A percentile compares a stretch with the other conserved stretches of the same genome.
phyloP scores from a whole-genome alignment of 2,797 vertebrate genomes.

The Picus viridis region DNA sequence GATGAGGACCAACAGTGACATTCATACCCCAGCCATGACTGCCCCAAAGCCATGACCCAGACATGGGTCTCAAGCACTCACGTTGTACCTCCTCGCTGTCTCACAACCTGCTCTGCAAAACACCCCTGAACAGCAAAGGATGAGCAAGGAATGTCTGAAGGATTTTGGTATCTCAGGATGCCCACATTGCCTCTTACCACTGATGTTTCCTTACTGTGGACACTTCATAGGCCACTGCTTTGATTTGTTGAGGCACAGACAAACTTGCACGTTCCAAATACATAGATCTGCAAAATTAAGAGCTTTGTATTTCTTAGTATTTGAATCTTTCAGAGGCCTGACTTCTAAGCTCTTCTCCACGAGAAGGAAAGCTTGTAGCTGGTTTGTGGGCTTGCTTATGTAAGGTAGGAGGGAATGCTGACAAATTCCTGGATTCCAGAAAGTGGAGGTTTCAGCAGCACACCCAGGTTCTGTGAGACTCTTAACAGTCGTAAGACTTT shows the following conservation, averaged over 20 bases:
- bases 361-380: neutral
- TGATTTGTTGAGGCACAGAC: neutral
- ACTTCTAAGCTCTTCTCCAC: neutral
- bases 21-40: neutral
- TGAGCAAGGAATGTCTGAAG: neutral
- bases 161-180: no score
- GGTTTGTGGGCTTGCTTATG: neutral
- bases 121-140: neutral
- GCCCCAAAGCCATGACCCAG: neutral
- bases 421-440: constrained; percentile 1
- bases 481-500: constrained; percentile 17
- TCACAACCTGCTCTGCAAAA: neutral
- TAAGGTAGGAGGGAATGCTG: neutral
- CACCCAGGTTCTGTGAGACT: neutral
- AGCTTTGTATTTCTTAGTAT: neutral
- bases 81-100: neutral
- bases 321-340: neutral
- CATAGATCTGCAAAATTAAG: neutral
- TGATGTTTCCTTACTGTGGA: neutral
- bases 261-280: neutral
- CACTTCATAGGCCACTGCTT: neutral
- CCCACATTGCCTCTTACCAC: neutral
- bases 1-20: neutral
- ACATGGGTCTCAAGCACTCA: neutral
- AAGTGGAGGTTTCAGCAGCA: constrained; percentile 43